Base-by-base conservation (phyloP, 2,797 vertebrate genomes). In the Esox lucius region DNA sequence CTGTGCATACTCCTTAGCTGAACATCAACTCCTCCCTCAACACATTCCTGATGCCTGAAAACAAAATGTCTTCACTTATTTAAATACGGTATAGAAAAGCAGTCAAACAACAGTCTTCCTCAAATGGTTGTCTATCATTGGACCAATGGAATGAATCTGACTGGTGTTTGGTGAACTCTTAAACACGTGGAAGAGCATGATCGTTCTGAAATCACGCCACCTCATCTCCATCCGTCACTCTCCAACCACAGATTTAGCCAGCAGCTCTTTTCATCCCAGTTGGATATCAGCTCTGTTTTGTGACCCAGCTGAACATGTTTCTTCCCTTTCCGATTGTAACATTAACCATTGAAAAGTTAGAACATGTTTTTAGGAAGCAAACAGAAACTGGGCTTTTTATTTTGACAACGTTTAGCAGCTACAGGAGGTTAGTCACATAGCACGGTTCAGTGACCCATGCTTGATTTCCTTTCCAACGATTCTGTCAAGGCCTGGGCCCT, bases 11-110 rank as follows among this genome's bases (percentile, higher is more conserved):
- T 35, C 3, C 71, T 51, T 35, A 68, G 82, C 75, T 59, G 59
- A 72, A 48, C 26, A 22, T 78, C 61, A 17, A 0, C 9, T 3
- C 66, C 11, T 61, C 56, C 42, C 26, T 16, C 33, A 15, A 65
- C 28, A 33, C 4, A 33, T 65, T 64, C 22, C 42, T 73, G 75
- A 61, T 78, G 70, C 61, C 70, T n/a, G n/a, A n/a, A 51, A 8
- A 70, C 67, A 70, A 56, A 78, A 81, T 83, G 82, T 81, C 82
- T 82, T 81, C 70, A 62, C 73, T 74, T 86, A 84, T 83, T 81
- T 83, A 79, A 33, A 78, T 53, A 70, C n/a, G n/a, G n/a, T n/a
- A n/a, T n/a, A n/a, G n/a, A 35, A 2, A 56, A 56, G 8, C 19
- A 6, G 5, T 56, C 16, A n/a, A n/a, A n/a, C n/a, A 56, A 19